A percentile compares a stretch with the other conserved stretches of the same genome.
These are phyloP conservation scores for Rhizomys pruinosus DNA, from an alignment of 2,113 vertebrate genomes.

Conservation along the genomic window DNA sequence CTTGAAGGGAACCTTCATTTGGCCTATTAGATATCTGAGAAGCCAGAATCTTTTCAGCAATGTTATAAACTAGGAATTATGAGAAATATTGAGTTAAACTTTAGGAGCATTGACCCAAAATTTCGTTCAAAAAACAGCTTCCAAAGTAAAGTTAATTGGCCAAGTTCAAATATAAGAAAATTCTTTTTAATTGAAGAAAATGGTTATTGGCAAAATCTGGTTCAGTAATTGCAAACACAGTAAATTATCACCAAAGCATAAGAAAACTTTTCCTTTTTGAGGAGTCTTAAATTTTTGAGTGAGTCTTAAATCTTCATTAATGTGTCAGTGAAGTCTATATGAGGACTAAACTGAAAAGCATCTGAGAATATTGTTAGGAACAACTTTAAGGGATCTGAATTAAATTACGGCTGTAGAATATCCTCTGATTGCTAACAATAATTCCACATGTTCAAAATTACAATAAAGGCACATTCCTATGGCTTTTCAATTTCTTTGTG, in stretches of 20 bases:
- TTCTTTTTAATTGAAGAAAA: conserved; percentile 45
- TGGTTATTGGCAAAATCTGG: background rate
- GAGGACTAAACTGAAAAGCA: conserved; percentile 42
- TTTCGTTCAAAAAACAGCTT: conserved; percentile 22
- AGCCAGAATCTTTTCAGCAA: background rate
- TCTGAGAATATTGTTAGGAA: conserved; percentile 24
- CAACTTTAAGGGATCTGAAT: conserved; percentile 56
- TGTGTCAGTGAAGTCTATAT: conserved; percentile 31
- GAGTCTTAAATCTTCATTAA: conserved; percentile 5
- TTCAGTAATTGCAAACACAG: conserved; percentile 25
- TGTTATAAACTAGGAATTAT: background rate
- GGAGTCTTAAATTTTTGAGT: conserved; percentile 37
- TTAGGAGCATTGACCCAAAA: background rate
- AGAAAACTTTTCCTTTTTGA: background rate
- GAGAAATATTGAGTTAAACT: background rate
- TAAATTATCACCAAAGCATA: background rate
- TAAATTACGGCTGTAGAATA: background rate
- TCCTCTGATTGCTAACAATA: conserved; percentile 29
- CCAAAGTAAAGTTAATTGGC: background rate
- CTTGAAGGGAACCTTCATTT: background rate
- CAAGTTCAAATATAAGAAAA: conserved; percentile 19
- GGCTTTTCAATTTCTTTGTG: conserved; percentile 51
- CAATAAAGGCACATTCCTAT: background rate
- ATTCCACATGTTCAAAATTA: background rate
- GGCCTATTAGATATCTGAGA: background rate